Percentiles rank a stretch among this genome's conserved stretches.
Conservation (phyloP, 1,140 invertebrate species). For the Chionoecetes opilio region DNA sequence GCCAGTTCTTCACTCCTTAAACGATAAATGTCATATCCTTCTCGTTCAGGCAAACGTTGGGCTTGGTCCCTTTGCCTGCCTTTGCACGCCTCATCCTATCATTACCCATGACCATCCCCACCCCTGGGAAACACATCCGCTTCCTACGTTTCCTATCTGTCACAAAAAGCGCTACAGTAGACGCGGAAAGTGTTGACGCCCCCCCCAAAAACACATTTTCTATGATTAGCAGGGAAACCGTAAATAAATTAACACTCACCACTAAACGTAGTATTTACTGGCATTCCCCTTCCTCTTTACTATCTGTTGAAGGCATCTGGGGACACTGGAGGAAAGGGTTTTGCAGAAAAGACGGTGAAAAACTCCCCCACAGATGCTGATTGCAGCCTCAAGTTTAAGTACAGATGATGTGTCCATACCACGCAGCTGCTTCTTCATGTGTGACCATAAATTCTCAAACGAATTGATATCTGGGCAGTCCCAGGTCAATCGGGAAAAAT, state of each 20-base stretch:
- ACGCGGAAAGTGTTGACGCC: not conserved
- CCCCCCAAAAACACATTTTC: not conserved
- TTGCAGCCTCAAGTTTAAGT: not conserved
- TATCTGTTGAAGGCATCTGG: not conserved
- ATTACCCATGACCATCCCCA: no score
- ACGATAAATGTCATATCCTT: no score
- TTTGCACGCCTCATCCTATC: no score
- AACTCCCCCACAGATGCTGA: not conserved
- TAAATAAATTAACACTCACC: not conserved
- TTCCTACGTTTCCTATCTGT: no score
- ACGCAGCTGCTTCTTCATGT: constrained; percentile 19
- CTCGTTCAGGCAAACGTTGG: no score
- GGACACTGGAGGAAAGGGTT: not conserved
- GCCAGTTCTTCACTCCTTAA: no score
- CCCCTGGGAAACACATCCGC: no score
- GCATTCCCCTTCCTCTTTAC: not conserved
- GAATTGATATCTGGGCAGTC: constrained; percentile 12
- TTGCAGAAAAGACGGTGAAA: not conserved
- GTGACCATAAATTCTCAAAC: constrained; percentile 33
- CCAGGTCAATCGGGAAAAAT: not conserved
- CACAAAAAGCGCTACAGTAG: no score
- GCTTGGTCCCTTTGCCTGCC: no score
- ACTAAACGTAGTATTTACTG: not conserved
- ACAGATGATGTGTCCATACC: not conserved
- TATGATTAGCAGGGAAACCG: not conserved